Evolutionary conservation across 2,888 invertebrate genomes (phyloP), one percentile per base, ranked within the genome.

Genomic region (Harpagoxenus sublaevis): DNA sequence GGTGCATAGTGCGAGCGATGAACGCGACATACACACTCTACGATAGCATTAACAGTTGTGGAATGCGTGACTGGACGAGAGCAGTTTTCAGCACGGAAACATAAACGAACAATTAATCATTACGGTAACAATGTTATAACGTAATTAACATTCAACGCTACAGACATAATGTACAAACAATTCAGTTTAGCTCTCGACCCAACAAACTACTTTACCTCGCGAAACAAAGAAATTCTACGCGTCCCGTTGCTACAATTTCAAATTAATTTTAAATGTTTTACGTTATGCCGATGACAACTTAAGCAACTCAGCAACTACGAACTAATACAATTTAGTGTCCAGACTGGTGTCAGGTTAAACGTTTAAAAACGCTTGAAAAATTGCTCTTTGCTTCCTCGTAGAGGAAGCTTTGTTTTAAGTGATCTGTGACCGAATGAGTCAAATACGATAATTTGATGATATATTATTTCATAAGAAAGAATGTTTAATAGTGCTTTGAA

Each of bases 81-180:
- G 71, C 79, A 81, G 60, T 81, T 81, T 81, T 81, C 60, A 81
- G 60, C 60, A 62, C 79, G 60, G 39, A 70, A 81, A 51, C 79
- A 51, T 81, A 81, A 81, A 51, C 60, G 48, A 81, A 71, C 71
- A 81, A 81, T 71, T 81, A 81, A 71, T 70, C 60, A 81, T 81
- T 70, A 39, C 48, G 71, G 39, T 48, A 81, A 81, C 79, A 71
- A 81, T 48, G 48, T 71, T 81, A 71, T 60, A 62, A 81, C 48
- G 48, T 68, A 81, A 71, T 81, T 81, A 60, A 51, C 79, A 35
- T 51, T 9, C 79, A 48, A 62, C 39, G 28, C 35, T 60, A 62
- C 48, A 48, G 18, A 68, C 79, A 79, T 57, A 79, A 79, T 68
- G 71, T 62, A 71, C 48, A 60, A 81, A 81, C 71, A 39, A 71